A percentile compares a stretch with the other conserved stretches of the same genome.
Evolutionary conservation across 64 coral and sea anemone genomes (phyloP).

Genomic region (Catalaphyllia jardinei): DNA sequence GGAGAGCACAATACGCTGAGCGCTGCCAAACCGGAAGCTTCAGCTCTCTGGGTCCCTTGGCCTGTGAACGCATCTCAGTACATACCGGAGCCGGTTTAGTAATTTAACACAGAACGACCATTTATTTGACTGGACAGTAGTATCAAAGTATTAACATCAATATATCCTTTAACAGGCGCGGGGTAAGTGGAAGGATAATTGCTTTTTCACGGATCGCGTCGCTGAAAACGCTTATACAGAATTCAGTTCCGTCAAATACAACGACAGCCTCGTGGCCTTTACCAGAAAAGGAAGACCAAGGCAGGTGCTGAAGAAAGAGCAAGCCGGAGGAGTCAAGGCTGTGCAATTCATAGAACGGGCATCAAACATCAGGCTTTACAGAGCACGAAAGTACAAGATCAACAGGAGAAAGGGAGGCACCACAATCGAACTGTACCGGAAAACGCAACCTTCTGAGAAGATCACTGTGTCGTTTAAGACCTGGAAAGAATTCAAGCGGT

Average conservation of each 20-base stretch:
- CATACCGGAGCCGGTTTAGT: no score
- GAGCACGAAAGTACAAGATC: slow-evolving; percentile 33
- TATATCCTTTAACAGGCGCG: background rate
- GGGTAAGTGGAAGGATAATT: slow-evolving; percentile 47
- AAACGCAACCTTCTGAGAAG: slow-evolving; percentile 21
- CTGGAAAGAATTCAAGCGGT: slow-evolving; percentile 59
- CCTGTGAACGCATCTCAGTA: no score
- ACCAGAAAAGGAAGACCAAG: slow-evolving; percentile 48
- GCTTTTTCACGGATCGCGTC: slow-evolving; percentile 54
- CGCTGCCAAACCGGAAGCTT: no score
- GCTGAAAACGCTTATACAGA: slow-evolving; percentile 65
- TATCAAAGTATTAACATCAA: no score
- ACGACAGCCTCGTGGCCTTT: slow-evolving; percentile 52
- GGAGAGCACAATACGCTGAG: no score
- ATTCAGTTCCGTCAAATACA: slow-evolving; percentile 59
- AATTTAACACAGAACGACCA: no score
- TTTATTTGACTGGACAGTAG: no score
- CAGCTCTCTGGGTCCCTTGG: no score
- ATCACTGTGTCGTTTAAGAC: slow-evolving; percentile 44
- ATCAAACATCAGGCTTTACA: slow-evolving; percentile 45
- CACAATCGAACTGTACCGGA: slow-evolving; percentile 2
- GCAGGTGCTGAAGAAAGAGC: background rate
- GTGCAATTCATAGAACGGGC: slow-evolving; percentile 70
- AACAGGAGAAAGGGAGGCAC: slow-evolving; percentile 17
- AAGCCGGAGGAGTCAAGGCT: slow-evolving; percentile 39